A percentile compares a stretch with the other conserved stretches of the same genome.
Conservation (phyloP, 2,888 invertebrate genomes). For the Archaeoteleia sp. region DNA sequence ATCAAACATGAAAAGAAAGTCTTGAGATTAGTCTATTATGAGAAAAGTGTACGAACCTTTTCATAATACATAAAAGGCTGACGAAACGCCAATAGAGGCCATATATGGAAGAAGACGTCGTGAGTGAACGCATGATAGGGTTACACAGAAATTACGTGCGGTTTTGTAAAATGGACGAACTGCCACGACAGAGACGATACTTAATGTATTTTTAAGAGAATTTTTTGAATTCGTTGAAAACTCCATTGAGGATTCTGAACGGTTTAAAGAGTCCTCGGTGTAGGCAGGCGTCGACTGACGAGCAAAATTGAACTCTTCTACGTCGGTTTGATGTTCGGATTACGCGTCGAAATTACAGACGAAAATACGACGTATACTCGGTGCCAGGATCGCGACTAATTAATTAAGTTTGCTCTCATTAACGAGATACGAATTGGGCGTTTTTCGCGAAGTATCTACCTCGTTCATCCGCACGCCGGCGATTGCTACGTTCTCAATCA, state of each 20-base stretch:
- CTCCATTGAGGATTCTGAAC: neutral
- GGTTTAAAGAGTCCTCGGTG: conserved; percentile 13
- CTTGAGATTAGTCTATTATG: conserved; percentile 53
- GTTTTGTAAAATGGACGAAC: conserved; percentile 39
- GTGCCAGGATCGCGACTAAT: conserved; percentile 17
- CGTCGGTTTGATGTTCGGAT: conserved; percentile 6
- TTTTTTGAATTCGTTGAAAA: conserved; percentile 33
- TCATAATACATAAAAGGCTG: conserved; percentile 55
- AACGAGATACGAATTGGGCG: conserved; percentile 7
- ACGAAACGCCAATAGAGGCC: conserved; percentile 66
- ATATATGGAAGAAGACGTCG: conserved; percentile 54
- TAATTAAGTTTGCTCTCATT: conserved; percentile 28
- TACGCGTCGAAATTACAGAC: conserved; percentile 13
- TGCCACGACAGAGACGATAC: conserved; percentile 53
- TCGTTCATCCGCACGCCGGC: neutral
- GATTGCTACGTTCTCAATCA: neutral
- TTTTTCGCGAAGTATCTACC: neutral
- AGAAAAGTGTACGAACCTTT: conserved; percentile 48
- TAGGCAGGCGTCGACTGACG: conserved; percentile 32
- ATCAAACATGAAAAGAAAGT: conserved; percentile 14
- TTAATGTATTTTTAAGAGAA: conserved; percentile 46
- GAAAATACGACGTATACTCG: neutral
- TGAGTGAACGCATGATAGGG: conserved; percentile 16
- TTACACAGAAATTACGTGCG: conserved; percentile 20
- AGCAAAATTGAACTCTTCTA: conserved; percentile 14